Evolutionary conservation across 2,888 invertebrate genomes (phyloP).

Genomic region (Tridacna gigas): DNA sequence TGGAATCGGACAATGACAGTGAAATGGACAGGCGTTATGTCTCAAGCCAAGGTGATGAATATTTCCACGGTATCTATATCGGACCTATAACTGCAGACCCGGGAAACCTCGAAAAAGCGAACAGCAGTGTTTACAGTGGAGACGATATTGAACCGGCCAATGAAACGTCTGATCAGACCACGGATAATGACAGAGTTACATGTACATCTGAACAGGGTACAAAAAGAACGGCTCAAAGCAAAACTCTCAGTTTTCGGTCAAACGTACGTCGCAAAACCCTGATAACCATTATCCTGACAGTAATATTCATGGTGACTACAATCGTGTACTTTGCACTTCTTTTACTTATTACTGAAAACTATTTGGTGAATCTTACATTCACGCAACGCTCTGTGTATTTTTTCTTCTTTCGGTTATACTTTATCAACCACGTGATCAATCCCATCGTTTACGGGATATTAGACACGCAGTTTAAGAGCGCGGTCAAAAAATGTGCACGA

Average conservation of each 20-base stretch:
- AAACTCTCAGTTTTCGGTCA: not conserved
- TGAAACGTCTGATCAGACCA: not conserved
- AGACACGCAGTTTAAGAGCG: constrained; percentile 1
- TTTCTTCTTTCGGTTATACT: constrained; percentile 23
- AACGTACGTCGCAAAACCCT: constrained; percentile 23
- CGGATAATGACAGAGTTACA: not conserved
- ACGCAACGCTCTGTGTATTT: constrained; percentile 15
- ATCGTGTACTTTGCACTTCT: constrained; percentile 17
- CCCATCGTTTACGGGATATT: constrained; percentile 9
- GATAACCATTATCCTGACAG: constrained; percentile 21
- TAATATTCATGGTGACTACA: constrained; percentile 21
- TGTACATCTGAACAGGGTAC: not conserved
- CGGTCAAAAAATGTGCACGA: not conserved
- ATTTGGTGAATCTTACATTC: not conserved
- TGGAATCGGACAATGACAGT: not conserved
- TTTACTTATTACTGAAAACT: not conserved
- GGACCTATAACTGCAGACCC: not conserved
- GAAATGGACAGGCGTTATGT: not conserved
- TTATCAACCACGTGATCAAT: constrained; percentile 3
- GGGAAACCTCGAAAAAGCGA: not conserved
- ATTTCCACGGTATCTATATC: constrained; percentile 1
- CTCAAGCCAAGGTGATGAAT: not conserved
- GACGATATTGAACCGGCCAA: not conserved
- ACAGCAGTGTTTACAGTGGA: not conserved
- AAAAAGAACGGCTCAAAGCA: not conserved